A percentile compares a stretch with the other conserved stretches of the same genome.
phyloP scores from a whole-genome alignment of 2,113 vertebrate genomes.

The Dipodomys ordii region DNA sequence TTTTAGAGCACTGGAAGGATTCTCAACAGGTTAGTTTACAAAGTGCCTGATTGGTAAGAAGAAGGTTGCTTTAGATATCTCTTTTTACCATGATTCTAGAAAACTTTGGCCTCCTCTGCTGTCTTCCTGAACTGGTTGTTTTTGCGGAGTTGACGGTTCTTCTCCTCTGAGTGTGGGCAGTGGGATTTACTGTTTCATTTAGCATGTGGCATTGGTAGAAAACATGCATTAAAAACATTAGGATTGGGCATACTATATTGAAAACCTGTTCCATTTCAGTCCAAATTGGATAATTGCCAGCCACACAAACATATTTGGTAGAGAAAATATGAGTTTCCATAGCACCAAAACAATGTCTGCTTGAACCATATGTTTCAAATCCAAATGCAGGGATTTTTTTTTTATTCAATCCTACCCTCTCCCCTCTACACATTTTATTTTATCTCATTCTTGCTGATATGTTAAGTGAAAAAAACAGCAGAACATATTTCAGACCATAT shows the following conservation, averaged over 20 bases:
- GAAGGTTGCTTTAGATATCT: neutral
- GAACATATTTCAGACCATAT: neutral
- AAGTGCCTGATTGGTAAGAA: too few relatives aligned
- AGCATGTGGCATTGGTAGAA: slow-evolving; percentile 45
- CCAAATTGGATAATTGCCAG: slow-evolving; percentile 32
- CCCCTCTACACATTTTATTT: neutral
- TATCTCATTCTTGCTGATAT: slow-evolving; percentile 24
- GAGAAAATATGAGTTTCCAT: slow-evolving; percentile 55
- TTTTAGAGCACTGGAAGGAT: neutral
- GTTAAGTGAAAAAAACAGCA: slow-evolving; percentile 38
- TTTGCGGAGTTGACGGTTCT: slow-evolving; percentile 31
- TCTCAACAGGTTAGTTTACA: too few relatives aligned
- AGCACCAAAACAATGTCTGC: slow-evolving; percentile 47
- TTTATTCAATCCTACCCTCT: too few relatives aligned
- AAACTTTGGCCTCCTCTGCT: neutral
- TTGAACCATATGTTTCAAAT: slow-evolving; percentile 36
- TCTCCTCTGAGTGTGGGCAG: neutral
- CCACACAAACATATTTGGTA: slow-evolving; percentile 39
- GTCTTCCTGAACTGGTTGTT: slow-evolving; percentile 15
- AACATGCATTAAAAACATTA: slow-evolving; percentile 47
- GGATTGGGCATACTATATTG: neutral
- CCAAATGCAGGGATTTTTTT: neutral
- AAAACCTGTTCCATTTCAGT: slow-evolving; percentile 20
- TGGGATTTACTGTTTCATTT: neutral
- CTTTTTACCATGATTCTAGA: neutral